Base-by-base conservation (phyloP, 1,140 invertebrate species). In the Drosophila repletoides region DNA sequence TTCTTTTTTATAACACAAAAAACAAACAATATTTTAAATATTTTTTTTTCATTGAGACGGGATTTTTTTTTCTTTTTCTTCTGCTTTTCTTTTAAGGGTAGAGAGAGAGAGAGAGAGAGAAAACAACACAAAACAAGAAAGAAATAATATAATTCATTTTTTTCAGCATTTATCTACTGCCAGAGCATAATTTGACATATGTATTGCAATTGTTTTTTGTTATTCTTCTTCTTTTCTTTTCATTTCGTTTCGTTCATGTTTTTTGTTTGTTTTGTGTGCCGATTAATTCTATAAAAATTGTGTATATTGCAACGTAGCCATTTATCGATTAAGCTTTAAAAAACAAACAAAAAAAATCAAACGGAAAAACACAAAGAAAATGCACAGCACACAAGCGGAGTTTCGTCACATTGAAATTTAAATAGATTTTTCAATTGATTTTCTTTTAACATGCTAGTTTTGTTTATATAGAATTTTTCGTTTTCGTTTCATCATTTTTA, bases 1-100 rank as follows among this genome's bases (percentile, higher is more conserved):
- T 80, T 24, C 36, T 51, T 66, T 68, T 61, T 67, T 75, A 84
- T 72, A 65, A 83, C 79, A n/a, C n/a, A n/a, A 84, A 77, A 83
- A 84, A 84, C 73, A 83, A 83, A 84, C 66, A 84, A 84, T 74
- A 84, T 79, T 84, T 84, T 64, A 79, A 83, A 79, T 66, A 83
- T 84, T 49, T 65, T 48, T 55, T 60, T 51, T 76, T 52, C 53
- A 67, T 72, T 76, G 58, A 49, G 67, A 81, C 52, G 40, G 31
- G 33, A 12, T 10, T 19, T 65, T 26, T 63, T 38, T 12, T n/a
- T n/a, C 14, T 46, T 36, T 26, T 36, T 12, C 15, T 29, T 31
- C 34, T 52, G 17, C 15, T 43, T 70, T 58, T 7, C 9, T 40
- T 17, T 14, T 63, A 14, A 9, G 24, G 41, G 46, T 24, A 55